phyloP scores from a whole-genome alignment of 2,888 invertebrate genomes.

The Papilio protenor region DNA sequence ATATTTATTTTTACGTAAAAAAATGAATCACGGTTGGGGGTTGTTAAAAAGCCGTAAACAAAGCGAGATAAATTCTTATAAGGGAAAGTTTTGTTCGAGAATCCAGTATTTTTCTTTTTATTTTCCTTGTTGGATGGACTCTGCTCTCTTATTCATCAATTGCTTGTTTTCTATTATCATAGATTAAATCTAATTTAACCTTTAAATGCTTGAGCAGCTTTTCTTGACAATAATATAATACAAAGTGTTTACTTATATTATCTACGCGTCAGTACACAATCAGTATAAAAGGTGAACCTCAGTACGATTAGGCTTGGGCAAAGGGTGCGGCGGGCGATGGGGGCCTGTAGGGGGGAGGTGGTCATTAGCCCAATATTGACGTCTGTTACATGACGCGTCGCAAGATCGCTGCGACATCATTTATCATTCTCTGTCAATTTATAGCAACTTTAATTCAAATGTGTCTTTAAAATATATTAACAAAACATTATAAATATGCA shows the following conservation, averaged over 20 bases:
- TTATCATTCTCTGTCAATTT: background rate
- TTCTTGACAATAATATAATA: background rate
- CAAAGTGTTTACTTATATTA: background rate
- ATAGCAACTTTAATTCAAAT: background rate
- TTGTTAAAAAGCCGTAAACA: background rate
- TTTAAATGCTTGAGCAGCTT: background rate
- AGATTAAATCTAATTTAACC: background rate
- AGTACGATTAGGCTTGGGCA: conserved; percentile 56
- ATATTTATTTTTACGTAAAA: background rate
- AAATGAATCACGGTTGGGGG: background rate
- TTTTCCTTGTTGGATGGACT: background rate
- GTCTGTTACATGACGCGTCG: conserved; percentile 57
- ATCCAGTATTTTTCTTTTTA: background rate
- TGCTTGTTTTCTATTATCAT: background rate
- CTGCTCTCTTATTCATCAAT: too few relatives aligned
- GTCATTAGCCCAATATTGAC: conserved; percentile 56
- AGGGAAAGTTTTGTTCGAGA: background rate
- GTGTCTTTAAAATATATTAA: background rate
- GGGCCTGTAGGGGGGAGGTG: conserved; percentile 46
- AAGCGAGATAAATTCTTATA: background rate
- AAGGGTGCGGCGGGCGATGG: conserved; percentile 36
- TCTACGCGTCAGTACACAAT: conserved; percentile 55
- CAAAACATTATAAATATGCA: background rate
- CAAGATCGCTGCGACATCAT: conserved; percentile 47
- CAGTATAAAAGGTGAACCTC: conserved; percentile 65